Evolutionary conservation across 2,888 invertebrate genomes (phyloP), one percentile per base, ranked within the genome.

Genomic region (Cheilosia variabilis): DNA sequence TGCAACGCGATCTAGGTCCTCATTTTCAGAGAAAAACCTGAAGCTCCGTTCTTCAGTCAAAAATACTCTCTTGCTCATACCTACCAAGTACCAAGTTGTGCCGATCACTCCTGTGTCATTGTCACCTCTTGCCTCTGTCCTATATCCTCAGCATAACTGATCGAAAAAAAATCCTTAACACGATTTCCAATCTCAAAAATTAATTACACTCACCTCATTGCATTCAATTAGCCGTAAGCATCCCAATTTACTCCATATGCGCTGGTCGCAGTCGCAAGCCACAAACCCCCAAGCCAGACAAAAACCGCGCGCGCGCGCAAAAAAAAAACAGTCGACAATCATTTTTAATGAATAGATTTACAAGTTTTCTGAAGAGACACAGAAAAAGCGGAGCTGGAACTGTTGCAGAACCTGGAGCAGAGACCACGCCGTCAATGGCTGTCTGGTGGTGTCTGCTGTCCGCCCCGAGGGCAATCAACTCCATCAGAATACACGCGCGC

Each of bases 341-440:
- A 80, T 65, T 80, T 84, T 80, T 84, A 80, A 84, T 79, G 79
- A 79, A 84, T 78, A 76, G 75, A 80, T 76, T 75, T 71, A 80
- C 80, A 75, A 84, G 69, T 75, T 75, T 69, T 71, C 58, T 43
- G 57, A 60, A 34, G 43, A 41, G 53, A 45, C 22, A 31, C 47
- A 72, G 17, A 69, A 47, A 72, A 68, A 66, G 13, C 10, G 27
- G 4, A 24, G n/a, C 68, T 7, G n/a, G 19, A 19, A 13, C 52
- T 55, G 65, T 37, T 60, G 47, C 71, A 10, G 19, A 60, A 45
- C 43, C 43, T 13, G 37, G 37, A 65, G 41, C 45, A 10, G 15
- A 15, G 24, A 6, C 45, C 58, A 19, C 19, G 65, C 57, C 75
- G 45, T 66, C 60, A 57, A 66, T 72, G 53, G 50, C 22, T 69